Conservation (phyloP, 2,888 invertebrate genomes). For the Chromoteleia sp. region DNA sequence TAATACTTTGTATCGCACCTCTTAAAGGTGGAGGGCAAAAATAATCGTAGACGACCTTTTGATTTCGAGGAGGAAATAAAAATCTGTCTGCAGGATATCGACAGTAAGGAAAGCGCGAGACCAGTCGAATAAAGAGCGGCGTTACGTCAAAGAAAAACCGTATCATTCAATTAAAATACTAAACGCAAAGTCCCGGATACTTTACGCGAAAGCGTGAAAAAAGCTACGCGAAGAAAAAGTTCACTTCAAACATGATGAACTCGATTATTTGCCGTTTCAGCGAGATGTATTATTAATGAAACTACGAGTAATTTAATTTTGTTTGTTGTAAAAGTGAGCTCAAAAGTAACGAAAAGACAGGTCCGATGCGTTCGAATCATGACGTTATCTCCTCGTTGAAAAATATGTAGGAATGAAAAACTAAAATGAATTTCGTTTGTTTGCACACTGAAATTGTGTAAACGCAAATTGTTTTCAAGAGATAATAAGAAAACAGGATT, state of each 20-base stretch:
- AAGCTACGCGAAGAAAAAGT: conserved; percentile 16
- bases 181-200: conserved; percentile 6
- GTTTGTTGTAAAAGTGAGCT: conserved; percentile 1
- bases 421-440: background rate
- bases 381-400: background rate
- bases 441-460: conserved; percentile 18
- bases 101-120: background rate
- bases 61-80: conserved; percentile 1
- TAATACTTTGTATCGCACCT: background rate
- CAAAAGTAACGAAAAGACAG: conserved; percentile 2
- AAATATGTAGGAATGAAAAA: background rate
- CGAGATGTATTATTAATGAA: conserved; percentile 9
- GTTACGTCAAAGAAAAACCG: conserved; percentile 19
- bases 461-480: conserved; percentile 32
- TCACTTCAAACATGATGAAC: conserved; percentile 3
- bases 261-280: conserved; percentile 16
- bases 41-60: background rate
- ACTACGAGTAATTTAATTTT: conserved; percentile 9
- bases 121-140: background rate
- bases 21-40: background rate
- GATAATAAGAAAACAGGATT: conserved; percentile 12
- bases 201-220: conserved; percentile 26
- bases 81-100: conserved; percentile 13
- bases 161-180: conserved; percentile 36
- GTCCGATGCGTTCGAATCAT: conserved; percentile 1